phyloP scores from a whole-genome alignment of 2,888 invertebrate genomes.

The Slavum lentiscoides region DNA sequence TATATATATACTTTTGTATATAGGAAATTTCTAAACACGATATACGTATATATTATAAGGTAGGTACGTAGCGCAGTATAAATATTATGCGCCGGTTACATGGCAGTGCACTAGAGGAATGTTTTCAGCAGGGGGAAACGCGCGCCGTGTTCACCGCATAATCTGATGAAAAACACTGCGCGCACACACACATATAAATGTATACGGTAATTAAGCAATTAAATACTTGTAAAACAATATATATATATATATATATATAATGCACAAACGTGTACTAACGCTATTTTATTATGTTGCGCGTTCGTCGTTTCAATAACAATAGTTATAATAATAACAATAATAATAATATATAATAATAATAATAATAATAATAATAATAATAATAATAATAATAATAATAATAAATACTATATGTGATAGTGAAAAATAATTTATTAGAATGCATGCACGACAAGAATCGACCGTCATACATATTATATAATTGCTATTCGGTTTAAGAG shows the following conservation, averaged over 20 bases:
- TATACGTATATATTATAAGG: too few species aligned
- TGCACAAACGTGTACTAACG: not conserved
- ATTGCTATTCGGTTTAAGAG: too few species aligned
- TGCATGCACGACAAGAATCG: too few species aligned
- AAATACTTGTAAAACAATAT: slow-evolving; percentile 25
- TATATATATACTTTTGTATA: too few species aligned
- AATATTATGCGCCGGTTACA: slow-evolving; percentile 31
- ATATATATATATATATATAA: not conserved
- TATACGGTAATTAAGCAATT: slow-evolving; percentile 43
- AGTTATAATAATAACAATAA: too few species aligned
- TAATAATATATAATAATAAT: too few species aligned
- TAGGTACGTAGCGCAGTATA: not conserved
- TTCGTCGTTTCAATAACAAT: not conserved
- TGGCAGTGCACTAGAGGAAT: slow-evolving; percentile 34
- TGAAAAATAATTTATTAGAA: too few species aligned
- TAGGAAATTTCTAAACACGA: slow-evolving; percentile 2
- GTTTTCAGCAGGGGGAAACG: not conserved
- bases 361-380: too few species aligned
- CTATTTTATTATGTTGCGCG: not conserved
- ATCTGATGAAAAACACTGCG: slow-evolving; percentile 32
- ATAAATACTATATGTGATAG: too few species aligned
- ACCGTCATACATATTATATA: too few species aligned
- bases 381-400: too few species aligned
- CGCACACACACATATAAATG: not conserved
- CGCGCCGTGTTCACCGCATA: slow-evolving; percentile 13